Evolutionary conservation across 30 jellyfish, hydroid and myxozoan genomes (phyloP).

Genomic region (Hydractinia echinata): DNA sequence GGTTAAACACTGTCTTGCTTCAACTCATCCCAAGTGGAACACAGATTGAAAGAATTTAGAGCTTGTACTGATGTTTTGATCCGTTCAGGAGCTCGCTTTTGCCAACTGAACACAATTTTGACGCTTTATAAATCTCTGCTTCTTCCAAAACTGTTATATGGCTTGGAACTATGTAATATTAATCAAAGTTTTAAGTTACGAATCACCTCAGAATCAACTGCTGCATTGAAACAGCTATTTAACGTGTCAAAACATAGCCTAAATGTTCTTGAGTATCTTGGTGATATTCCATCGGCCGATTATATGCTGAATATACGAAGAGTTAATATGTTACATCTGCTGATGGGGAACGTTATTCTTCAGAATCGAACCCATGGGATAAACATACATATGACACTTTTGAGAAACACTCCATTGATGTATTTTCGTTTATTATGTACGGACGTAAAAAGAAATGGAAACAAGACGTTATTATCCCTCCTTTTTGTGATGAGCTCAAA

Average conservation of each 20-base stretch:
- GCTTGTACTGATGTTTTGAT: too few species aligned
- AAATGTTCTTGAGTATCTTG: too few species aligned
- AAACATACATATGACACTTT: too few species aligned
- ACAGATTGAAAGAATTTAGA: too few species aligned
- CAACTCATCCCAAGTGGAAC: too few species aligned
- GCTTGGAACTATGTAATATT: background rate
- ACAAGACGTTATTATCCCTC: background rate
- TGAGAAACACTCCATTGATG: too few species aligned
- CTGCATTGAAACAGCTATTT: background rate
- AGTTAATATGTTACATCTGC: too few species aligned
- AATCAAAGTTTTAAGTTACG: background rate
- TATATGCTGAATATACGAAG: background rate
- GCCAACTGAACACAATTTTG: slow-evolving; percentile 5
- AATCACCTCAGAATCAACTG: background rate
- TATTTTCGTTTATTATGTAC: too few species aligned
- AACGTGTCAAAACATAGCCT: slow-evolving; percentile 8
- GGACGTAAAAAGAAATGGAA: too few species aligned
- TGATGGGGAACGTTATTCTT: too few species aligned
- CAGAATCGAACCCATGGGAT: too few species aligned
- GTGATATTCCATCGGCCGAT: background rate
- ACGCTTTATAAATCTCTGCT: background rate
- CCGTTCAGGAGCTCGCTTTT: slow-evolving; percentile 9
- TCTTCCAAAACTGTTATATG: background rate
- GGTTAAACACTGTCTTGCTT: too few species aligned
- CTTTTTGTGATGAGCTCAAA: background rate